Evolutionary conservation across 2,797 vertebrate species (phyloP), one percentile per base, ranked within the genome.

Genomic region (Gambelia wislizenii): DNA sequence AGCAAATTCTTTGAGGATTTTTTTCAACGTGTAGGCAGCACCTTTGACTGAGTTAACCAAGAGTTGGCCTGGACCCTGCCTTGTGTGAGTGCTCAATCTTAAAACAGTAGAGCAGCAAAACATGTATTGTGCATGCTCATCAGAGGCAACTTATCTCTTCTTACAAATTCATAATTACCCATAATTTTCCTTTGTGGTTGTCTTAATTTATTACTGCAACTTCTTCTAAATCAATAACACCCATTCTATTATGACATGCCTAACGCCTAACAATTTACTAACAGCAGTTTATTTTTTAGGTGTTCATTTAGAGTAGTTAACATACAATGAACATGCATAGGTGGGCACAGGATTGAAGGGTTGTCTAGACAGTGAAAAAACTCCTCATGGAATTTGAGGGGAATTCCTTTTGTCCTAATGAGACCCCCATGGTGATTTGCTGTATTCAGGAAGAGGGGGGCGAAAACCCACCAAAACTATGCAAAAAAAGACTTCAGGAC

Each of bases 241-340:
- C 22, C 9, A 89, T 86, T 89, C 49, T n/a, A 56, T 91, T 91
- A 87, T 76, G 82, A 93, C 88, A 91, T 88, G 79, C 85, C 91
- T 67, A 54, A 84, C 67, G 89, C 39, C 92, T 85, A 90, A 90
- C 13, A 39, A 67, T 49, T 86, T 78, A 87, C 30, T 30, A 74
- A 44, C 18, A n/a, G 18, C 56, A 81, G 47, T 12, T 86, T 78
- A 77, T 49, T 86, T 49, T 56, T 77, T n/a, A 49, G 12, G n/a
- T 47, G 7, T 86, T 77, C 20, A 27, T 5, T 27, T 42, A 47
- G 47, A 78, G 8, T 61, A n/a, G n/a, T n/a, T n/a, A n/a, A n/a
- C n/a, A n/a, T n/a, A 22, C 56, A 77, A n/a, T 77, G 18, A 64
- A 22, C 39, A 59, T 77, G 44, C 39, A 64, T 64, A 13, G 44